Evolutionary conservation across 2,888 invertebrate species (phyloP).

Genomic region (Zeuzera pyrina): DNA sequence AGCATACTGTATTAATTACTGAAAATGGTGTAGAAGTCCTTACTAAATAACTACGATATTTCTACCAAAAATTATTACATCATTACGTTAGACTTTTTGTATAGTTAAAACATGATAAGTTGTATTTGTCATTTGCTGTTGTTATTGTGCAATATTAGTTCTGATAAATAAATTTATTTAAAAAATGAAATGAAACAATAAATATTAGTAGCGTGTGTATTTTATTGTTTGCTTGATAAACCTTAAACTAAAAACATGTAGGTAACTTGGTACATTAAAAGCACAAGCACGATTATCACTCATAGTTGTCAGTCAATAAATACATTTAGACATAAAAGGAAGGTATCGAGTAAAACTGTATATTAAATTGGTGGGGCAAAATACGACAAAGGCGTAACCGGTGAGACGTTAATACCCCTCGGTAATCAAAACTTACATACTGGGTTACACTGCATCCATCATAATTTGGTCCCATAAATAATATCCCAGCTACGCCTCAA

Average conservation of each 20-base stretch:
- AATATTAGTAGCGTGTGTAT: slow-evolving; percentile 42
- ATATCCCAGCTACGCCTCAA: slow-evolving; percentile 60
- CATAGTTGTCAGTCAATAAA: slow-evolving; percentile 64
- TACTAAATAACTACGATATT: slow-evolving; percentile 72
- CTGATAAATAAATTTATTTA: slow-evolving; percentile 1
- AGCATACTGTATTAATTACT: slow-evolving; percentile 92
- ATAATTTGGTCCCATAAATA: slow-evolving; percentile 53
- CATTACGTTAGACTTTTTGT: too few species aligned
- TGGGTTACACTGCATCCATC: slow-evolving; percentile 34
- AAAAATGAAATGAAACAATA: slow-evolving; percentile 24
- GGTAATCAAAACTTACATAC: slow-evolving; percentile 30
- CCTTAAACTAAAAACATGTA: slow-evolving; percentile 55
- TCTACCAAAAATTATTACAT: too few species aligned
- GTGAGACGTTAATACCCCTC: slow-evolving; percentile 51
- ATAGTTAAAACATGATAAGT: too few species aligned
- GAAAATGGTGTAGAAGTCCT: slow-evolving; percentile 83
- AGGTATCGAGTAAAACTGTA: slow-evolving; percentile 43
- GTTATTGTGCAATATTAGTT: slow-evolving; percentile 1
- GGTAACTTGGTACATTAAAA: slow-evolving; percentile 68
- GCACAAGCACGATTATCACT: slow-evolving; percentile 71
- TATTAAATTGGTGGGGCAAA: slow-evolving; percentile 15
- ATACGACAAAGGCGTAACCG: slow-evolving; percentile 58
- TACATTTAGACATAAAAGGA: slow-evolving; percentile 54
- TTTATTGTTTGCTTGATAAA: slow-evolving; percentile 57
- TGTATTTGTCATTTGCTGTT: background rate